Base-by-base conservation (phyloP, 2,888 invertebrate genomes). In the Selenia dentaria region DNA sequence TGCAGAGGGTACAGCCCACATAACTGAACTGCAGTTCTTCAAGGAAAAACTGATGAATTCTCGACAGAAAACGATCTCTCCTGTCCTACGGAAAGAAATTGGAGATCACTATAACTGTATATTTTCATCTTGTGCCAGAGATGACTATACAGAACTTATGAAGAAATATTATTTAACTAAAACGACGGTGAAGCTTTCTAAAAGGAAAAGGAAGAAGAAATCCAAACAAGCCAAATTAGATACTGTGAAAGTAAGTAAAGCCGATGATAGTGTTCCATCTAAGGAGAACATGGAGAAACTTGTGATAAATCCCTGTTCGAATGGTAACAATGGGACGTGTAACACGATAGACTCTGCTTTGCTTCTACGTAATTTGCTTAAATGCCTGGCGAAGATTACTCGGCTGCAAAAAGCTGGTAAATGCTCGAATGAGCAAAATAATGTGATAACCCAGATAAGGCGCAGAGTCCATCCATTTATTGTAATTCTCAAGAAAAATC, bases 21-120 rank as follows among this genome's bases (percentile, higher is more conserved):
- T 93, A 13, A 82, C 70, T 2, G 79, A 86, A 51, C 65, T 93
- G 10, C 56, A 85, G 31, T 51, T 71, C 0, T 72, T 88, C 11
- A 74, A 81, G 26, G 63, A 78, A 33, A 77, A 73, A 57, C 62
- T 91, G 1, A 78, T 76, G 9, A 74, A 76, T 42, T 70, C 57
- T 2, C 70, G 70, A 27, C 64, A 72, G 9, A 79, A 79, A 40
- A 71, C 40, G 2, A 79, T 92, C 44, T 59, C 91, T 0, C 40
- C 60, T 0, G 66, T 81, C 5, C 13, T 92, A 14, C 88, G 93
- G 1, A 74, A 79, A 10, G 83, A 92, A 59, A 91, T 93, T 20
- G 88, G 87, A 20, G 66, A 82, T 35, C 92, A 92, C 60, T 92
- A 87, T 64, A 81, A 82, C 34, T 65, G 77, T 32, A 91, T 93